Evolutionary conservation across 37 sponge, comb jelly and placozoan genomes (phyloP), one percentile per base, ranked within the genome.

Genomic region (Halichondria panicea): DNA sequence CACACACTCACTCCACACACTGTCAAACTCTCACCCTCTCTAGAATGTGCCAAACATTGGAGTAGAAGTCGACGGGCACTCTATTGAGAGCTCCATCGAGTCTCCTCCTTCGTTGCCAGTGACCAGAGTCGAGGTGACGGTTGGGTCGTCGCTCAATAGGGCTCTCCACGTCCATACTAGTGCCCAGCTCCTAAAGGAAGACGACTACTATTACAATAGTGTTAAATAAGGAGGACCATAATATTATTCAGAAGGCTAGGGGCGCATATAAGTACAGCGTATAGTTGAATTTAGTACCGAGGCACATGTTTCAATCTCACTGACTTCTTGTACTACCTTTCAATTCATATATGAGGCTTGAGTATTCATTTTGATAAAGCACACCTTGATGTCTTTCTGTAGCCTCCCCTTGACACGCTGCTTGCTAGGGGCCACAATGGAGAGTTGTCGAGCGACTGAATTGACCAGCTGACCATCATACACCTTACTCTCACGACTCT

Each of bases 41-140:
- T 67, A 89, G 66, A 21, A 88, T 84, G 50, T 81, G 76, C 94
- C 94, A 96, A 34, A 96, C 94, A 34, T 83, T 52, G 1, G 66
- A 52, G 61, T 90, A 90, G 77, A 96, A 96, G 1, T 91, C 89
- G 5, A 66, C 61, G 33, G 97, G 97, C 1, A 93, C 83, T 84
- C 97, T 75, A 58, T 96, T 96, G 25, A 96, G 75, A 13, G 94
- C 94, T 0, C 97, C 97, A 70, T 96, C 97, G 39, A 96, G 77
- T 28, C 91, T 64, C 43, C 97, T 40, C 36, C 93, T 75, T 46
- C 91, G 55, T 56, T 70, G 63, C 97, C 97, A 96, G 66, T 87
- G 89, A 12, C 89, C 86, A 2, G 64, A 66, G 0, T 55, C 36
- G 28, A 28, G 46, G n/a, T 19, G 53, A 64, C 1, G 34, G 31